phyloP scores from a whole-genome alignment of 2,113 vertebrate species.

The Circaetus cinerascens region DNA sequence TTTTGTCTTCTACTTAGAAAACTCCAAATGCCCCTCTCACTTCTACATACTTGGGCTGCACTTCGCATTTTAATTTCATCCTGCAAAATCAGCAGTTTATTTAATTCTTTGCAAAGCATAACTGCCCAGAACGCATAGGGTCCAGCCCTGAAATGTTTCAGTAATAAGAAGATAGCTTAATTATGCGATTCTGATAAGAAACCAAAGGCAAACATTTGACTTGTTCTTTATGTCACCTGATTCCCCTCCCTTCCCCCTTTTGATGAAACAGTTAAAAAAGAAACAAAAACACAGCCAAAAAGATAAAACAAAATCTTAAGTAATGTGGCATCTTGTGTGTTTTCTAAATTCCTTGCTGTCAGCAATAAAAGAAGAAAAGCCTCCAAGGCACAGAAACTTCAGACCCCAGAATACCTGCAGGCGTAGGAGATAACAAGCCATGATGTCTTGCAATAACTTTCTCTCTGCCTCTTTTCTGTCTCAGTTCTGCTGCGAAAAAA shows the following conservation, averaged over 20 bases:
- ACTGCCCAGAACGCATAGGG: background rate
- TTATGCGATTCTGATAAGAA: background rate
- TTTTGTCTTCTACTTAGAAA: background rate
- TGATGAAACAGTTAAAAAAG: background rate
- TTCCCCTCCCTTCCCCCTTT: background rate
- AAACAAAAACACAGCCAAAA: background rate
- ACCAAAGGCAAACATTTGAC: background rate
- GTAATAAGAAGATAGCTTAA: background rate
- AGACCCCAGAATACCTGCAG: background rate
- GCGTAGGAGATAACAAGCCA: background rate
- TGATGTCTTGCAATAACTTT: background rate
- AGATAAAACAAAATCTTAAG: background rate
- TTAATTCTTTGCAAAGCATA: background rate
- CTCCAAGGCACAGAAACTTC: background rate
- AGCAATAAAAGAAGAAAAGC: background rate
- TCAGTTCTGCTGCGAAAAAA: background rate
- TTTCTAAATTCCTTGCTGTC: conserved; percentile 40
- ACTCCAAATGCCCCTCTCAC: background rate
- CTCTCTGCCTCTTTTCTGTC: background rate
- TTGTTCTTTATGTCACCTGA: background rate
- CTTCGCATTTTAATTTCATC: background rate
- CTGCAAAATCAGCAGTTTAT: conserved; percentile 9
- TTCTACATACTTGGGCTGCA: background rate
- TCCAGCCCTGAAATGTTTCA: background rate
- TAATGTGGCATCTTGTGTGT: background rate